phyloP scores from a whole-genome alignment of 2,888 invertebrate genomes.

The Ophioninae sp. region DNA sequence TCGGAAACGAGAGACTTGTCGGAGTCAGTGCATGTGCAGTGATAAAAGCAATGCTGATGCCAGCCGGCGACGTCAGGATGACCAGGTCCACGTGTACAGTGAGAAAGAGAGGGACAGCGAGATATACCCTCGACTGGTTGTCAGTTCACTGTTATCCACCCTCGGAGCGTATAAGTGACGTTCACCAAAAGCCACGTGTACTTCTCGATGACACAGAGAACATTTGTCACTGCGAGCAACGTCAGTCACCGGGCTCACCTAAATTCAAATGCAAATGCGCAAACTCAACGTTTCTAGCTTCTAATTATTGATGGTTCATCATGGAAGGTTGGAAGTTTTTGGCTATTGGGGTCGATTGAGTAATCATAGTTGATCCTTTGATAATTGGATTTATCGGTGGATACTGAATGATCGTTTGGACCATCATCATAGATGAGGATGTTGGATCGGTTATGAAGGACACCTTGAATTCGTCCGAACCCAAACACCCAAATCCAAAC shows the following conservation, averaged over 20 bases:
- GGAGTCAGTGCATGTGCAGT: conserved; percentile 45
- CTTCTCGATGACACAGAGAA: too few species aligned
- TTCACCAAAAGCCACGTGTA: too few species aligned
- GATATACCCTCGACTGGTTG: not conserved
- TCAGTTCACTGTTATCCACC: too few species aligned
- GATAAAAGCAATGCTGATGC: conserved; percentile 56
- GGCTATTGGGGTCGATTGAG: not conserved
- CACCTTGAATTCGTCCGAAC: too few species aligned
- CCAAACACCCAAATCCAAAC: too few species aligned
- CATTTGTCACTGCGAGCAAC: too few species aligned
- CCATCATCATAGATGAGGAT: too few species aligned
- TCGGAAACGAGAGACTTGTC: conserved; percentile 45
- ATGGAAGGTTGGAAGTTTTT: not conserved
- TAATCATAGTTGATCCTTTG: not conserved
- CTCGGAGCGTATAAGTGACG: too few species aligned
- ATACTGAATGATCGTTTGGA: too few species aligned
- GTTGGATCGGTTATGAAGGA: too few species aligned
- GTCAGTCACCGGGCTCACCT: too few species aligned
- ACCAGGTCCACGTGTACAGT: conserved; percentile 4
- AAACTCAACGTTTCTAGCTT: not conserved
- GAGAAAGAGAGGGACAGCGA: not conserved
- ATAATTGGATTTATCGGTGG: too few species aligned
- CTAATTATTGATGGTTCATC: not conserved
- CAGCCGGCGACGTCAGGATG: conserved; percentile 39
- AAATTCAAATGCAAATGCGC: not conserved